These are phyloP conservation scores for Amniataba percoides DNA, from an alignment of 2,797 vertebrate species.

Conservation along the genomic window DNA sequence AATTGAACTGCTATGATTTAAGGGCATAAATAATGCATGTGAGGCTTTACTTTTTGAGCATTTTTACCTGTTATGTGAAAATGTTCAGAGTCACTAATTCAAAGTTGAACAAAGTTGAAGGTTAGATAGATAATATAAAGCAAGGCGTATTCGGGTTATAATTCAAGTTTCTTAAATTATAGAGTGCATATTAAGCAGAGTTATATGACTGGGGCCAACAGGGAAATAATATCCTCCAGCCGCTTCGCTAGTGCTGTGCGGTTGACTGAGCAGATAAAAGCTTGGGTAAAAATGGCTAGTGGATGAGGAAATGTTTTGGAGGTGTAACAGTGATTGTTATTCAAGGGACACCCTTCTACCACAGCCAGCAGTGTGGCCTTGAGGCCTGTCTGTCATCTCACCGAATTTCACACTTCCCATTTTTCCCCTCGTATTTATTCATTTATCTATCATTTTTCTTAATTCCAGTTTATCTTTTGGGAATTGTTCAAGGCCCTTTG, in stretches of 20 bases:
- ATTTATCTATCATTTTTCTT: slow-evolving; percentile 82
- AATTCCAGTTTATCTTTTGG: slow-evolving; percentile 84
- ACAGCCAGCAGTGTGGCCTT: slow-evolving; percentile 80
- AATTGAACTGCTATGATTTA: slow-evolving; percentile 84
- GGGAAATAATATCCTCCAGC: slow-evolving; percentile 91
- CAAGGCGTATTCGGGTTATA: slow-evolving; percentile 84
- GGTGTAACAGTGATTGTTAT: slow-evolving; percentile 89
- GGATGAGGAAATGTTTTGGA: slow-evolving; percentile 89
- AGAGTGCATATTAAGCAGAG: slow-evolving; percentile 89
- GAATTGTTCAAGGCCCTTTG: slow-evolving; percentile 84
- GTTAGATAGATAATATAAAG: slow-evolving; percentile 86
- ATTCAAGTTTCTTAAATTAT: slow-evolving; percentile 89
- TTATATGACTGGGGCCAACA: slow-evolving; percentile 88
- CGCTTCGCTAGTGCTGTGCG: slow-evolving; percentile 83
- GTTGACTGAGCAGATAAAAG: slow-evolving; percentile 89
- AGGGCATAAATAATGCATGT: slow-evolving; percentile 86
- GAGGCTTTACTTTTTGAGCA: slow-evolving; percentile 71
- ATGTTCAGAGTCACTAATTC: slow-evolving; percentile 80
- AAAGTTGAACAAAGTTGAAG: slow-evolving; percentile 89
- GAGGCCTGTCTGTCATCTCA: slow-evolving; percentile 85
- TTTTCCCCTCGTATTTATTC: slow-evolving; percentile 79
- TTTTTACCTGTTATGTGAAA: slow-evolving; percentile 81
- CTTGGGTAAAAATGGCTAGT: slow-evolving; percentile 85
- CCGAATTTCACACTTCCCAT: slow-evolving; percentile 80
- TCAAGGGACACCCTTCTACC: slow-evolving; percentile 85